Conservation (phyloP, 1,140 invertebrate species). For the Aradophagus sp. region DNA sequence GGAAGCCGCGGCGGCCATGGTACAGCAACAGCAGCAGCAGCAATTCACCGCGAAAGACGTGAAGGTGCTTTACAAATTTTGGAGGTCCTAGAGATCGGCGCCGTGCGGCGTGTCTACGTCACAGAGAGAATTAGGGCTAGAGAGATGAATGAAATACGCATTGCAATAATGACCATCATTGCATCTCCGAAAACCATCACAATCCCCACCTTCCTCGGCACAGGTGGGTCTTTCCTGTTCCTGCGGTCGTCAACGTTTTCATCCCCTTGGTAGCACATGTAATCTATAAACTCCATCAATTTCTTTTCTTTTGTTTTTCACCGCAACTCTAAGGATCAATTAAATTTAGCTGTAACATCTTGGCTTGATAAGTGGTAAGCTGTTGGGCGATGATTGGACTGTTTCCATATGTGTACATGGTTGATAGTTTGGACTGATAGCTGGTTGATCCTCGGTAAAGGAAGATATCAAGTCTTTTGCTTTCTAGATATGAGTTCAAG, state of each 20-base stretch:
- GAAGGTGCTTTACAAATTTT: slow-evolving; percentile 65
- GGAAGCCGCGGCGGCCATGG: slow-evolving; percentile 54
- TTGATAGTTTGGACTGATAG: too few relatives aligned
- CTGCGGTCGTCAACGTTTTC: slow-evolving; percentile 30
- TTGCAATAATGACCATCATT: slow-evolving; percentile 50
- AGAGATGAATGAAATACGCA: slow-evolving; percentile 33
- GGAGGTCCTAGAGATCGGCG: slow-evolving; percentile 60
- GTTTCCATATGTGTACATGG: too few relatives aligned
- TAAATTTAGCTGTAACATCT: too few relatives aligned
- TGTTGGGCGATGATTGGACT: too few relatives aligned
- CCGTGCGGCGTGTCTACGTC: slow-evolving; percentile 23
- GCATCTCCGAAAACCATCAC: slow-evolving; percentile 42
- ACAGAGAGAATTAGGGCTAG: slow-evolving; percentile 9
- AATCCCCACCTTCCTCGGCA: slow-evolving; percentile 53
- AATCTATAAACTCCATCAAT: too few relatives aligned
- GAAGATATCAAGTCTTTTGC: too few relatives aligned
- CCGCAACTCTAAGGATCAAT: too few relatives aligned
- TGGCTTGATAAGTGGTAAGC: too few relatives aligned
- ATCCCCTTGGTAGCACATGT: too few relatives aligned
- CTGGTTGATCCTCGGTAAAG: too few relatives aligned
- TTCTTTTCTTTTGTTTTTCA: slow-evolving; percentile 19
- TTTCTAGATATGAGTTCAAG: too few relatives aligned
- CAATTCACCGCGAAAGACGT: slow-evolving; percentile 63
- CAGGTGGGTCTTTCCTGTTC: slow-evolving; percentile 57
- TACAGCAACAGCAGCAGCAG: slow-evolving; percentile 56